phyloP scores from a whole-genome alignment of 1,140 invertebrate species.

The Bombus impatiens region DNA sequence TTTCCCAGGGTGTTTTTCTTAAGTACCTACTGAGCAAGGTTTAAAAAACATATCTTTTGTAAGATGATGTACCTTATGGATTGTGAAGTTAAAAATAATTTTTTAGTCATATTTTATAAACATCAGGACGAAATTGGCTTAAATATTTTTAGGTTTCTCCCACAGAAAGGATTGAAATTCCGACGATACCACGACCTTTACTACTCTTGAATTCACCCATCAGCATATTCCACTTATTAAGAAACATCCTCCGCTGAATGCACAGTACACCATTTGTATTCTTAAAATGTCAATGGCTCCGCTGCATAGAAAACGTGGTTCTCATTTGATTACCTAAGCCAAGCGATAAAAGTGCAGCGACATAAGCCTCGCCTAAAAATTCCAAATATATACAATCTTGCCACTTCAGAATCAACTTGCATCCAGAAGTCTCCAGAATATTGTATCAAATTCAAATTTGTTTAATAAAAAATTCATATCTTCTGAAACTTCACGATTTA shows the following conservation, averaged over 20 bases:
- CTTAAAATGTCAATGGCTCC: constrained; percentile 29
- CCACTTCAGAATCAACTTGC: neutral
- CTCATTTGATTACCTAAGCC: constrained; percentile 1
- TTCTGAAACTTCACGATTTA: neutral
- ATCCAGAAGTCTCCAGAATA: too few species aligned
- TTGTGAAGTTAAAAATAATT: neutral
- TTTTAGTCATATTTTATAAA: neutral
- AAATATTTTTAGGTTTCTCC: neutral
- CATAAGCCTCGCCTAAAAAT: neutral
- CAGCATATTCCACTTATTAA: constrained; percentile 30
- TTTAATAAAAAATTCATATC: neutral
- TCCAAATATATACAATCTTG: neutral
- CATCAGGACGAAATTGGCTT: neutral
- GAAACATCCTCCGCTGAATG: constrained; percentile 16
- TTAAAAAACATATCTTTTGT: neutral
- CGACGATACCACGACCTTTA: constrained; percentile 16
- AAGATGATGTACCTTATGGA: neutral
- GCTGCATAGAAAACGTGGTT: constrained; percentile 1
- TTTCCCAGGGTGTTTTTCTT: neutral
- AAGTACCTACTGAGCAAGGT: too few species aligned
- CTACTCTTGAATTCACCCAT: constrained; percentile 12
- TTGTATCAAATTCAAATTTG: neutral
- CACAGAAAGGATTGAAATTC: neutral
- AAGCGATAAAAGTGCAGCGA: too few species aligned
- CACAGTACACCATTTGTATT: constrained; percentile 8